Conservation (phyloP, 2,888 invertebrate species). For the Tachystola acroxantha region DNA sequence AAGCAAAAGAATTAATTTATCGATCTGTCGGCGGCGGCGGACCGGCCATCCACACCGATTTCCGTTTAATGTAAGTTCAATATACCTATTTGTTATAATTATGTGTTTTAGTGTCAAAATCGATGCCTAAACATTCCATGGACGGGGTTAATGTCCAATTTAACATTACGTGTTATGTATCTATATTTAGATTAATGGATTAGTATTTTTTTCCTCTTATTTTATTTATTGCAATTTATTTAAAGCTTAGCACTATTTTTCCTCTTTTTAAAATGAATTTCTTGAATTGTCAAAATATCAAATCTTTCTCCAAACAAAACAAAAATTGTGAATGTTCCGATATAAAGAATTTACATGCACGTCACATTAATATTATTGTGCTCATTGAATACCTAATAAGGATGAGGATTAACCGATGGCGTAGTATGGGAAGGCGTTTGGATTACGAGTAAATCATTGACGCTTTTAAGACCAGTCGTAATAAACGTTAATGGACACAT, state of each 20-base stretch:
- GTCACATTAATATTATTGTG: too few relatives aligned
- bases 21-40: slow-evolving; percentile 20
- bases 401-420: too few relatives aligned
- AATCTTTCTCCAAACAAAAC: too few relatives aligned
- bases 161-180: slow-evolving; percentile 2
- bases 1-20: slow-evolving; percentile 24
- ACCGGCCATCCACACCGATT: slow-evolving; percentile 24
- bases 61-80: slow-evolving; percentile 47
- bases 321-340: too few relatives aligned
- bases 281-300: too few relatives aligned
- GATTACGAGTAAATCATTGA: not conserved
- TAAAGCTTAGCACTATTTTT: too few relatives aligned
- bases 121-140: slow-evolving; percentile 15
- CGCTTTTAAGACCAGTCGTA: not conserved
- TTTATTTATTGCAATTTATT: not conserved
- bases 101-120: slow-evolving; percentile 22
- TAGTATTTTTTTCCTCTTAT: not conserved
- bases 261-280: too few relatives aligned
- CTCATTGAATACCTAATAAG: too few relatives aligned
- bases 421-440: too few relatives aligned
- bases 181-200: slow-evolving; percentile 2
- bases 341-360: too few relatives aligned
- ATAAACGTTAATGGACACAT: not conserved
- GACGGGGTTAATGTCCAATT: slow-evolving; percentile 22
- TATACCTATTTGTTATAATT: slow-evolving; percentile 51